Evolutionary conservation across 2,888 invertebrate genomes (phyloP).

Genomic region (Octonoba sinensis): DNA sequence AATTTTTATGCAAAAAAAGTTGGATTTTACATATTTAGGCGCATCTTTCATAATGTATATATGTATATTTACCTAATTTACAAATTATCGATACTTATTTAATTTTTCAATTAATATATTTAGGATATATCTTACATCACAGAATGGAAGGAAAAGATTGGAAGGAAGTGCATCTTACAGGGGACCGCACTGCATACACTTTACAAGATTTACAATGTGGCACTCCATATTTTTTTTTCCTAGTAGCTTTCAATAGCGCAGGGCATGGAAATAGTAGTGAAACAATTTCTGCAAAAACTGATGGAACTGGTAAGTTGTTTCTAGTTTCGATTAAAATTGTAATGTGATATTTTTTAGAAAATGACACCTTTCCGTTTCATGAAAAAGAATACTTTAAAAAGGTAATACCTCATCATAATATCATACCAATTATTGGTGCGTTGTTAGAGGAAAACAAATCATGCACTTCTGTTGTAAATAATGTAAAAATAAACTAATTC

Average conservation of each 20-base stretch:
- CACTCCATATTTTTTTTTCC: constrained; percentile 80
- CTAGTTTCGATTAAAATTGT: too few relatives aligned
- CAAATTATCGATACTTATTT: not conserved
- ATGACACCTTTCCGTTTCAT: too few relatives aligned
- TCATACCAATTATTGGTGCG: too few relatives aligned
- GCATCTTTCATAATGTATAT: not conserved
- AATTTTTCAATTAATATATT: not conserved
- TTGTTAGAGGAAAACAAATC: too few relatives aligned
- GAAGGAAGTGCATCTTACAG: constrained; percentile 77
- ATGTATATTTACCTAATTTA: not conserved
- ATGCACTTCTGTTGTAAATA: too few relatives aligned
- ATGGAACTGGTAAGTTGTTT: constrained; percentile 70
- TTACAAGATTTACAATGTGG: constrained; percentile 85
- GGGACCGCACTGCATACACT: constrained; percentile 80
- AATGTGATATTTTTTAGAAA: too few relatives aligned
- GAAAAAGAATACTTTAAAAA: too few relatives aligned
- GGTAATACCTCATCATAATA: too few relatives aligned
- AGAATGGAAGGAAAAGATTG: constrained; percentile 76
- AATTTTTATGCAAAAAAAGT: too few relatives aligned
- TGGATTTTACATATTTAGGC: too few relatives aligned
- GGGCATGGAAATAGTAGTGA: constrained; percentile 81
- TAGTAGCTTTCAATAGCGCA: constrained; percentile 83
- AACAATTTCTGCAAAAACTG: constrained; percentile 69
- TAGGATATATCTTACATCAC: constrained; percentile 69
- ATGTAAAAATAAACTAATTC: too few relatives aligned